Conservation (phyloP, 2,113 vertebrate genomes). For the Paramormyrops kingsleyae region DNA sequence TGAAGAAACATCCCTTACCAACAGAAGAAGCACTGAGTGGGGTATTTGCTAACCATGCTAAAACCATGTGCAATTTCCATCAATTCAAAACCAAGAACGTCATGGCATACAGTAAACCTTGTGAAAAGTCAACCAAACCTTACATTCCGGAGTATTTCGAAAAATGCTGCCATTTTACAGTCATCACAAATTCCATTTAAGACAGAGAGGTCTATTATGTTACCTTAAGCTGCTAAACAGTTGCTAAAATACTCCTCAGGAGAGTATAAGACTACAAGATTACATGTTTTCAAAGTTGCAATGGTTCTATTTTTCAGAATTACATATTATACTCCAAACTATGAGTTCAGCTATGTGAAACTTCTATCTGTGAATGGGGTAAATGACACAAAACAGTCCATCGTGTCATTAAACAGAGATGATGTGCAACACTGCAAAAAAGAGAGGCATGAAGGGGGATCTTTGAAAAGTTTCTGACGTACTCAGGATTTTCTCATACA, state of each 20-base stretch:
- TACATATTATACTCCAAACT: neutral
- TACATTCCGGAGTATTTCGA: neutral
- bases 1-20: neutral
- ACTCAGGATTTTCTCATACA: neutral
- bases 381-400: conserved; percentile 1
- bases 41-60: neutral
- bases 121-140: neutral
- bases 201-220: neutral
- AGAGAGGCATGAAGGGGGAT: neutral
- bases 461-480: neutral
- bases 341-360: neutral
- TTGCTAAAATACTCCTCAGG: neutral
- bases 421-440: neutral
- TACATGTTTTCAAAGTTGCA: neutral
- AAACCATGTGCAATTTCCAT: neutral
- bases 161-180: neutral
- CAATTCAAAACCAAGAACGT: neutral
- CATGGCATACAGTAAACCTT: neutral
- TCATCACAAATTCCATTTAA: neutral
- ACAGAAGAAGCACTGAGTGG: neutral
- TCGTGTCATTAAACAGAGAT: neutral
- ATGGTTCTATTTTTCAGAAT: neutral
- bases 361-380: neutral
- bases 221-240: neutral
- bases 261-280: neutral